Percentiles rank a stretch among this genome's conserved stretches.
Conservation (phyloP, 2,797 vertebrate genomes). For the Mormyrops attenuatus region DNA sequence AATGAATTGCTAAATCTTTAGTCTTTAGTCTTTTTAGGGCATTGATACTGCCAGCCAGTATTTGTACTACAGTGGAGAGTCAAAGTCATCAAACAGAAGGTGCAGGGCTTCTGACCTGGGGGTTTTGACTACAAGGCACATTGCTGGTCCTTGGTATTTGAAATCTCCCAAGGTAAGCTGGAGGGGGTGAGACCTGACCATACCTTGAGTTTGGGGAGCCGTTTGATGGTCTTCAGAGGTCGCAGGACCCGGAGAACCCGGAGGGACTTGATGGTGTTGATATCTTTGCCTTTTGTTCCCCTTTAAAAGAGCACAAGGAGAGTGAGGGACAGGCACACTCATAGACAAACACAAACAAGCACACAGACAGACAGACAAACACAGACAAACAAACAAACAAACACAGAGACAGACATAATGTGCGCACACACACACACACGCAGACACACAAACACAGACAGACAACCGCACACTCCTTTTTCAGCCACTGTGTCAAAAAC, state of each 20-base stretch:
- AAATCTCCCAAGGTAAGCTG: neutral
- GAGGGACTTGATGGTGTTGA: conserved; percentile 98
- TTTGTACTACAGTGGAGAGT: neutral
- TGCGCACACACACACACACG: neutral
- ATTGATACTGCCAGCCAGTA: neutral
- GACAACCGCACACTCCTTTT: neutral
- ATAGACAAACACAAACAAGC: neutral
- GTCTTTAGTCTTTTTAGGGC: neutral
- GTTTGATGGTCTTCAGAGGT: conserved; percentile 94
- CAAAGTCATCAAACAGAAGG: neutral
- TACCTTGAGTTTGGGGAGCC: conserved; percentile 96
- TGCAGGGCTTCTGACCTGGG: neutral
- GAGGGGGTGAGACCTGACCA: neutral
- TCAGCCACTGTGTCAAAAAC: neutral
- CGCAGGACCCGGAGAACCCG: conserved; percentile 87
- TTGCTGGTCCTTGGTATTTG: neutral
- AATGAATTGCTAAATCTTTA: neutral
- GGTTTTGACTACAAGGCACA: neutral
- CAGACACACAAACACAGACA: neutral
- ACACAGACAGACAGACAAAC: neutral
- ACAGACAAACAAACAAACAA: neutral
- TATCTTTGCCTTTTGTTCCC: conserved; percentile 95
- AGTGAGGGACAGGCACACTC: neutral
- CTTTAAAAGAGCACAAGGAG: conserved; percentile 57
- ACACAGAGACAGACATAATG: neutral